Evolutionary conservation across 2,888 invertebrate species (phyloP).

Genomic region (Papilio elwesi): DNA sequence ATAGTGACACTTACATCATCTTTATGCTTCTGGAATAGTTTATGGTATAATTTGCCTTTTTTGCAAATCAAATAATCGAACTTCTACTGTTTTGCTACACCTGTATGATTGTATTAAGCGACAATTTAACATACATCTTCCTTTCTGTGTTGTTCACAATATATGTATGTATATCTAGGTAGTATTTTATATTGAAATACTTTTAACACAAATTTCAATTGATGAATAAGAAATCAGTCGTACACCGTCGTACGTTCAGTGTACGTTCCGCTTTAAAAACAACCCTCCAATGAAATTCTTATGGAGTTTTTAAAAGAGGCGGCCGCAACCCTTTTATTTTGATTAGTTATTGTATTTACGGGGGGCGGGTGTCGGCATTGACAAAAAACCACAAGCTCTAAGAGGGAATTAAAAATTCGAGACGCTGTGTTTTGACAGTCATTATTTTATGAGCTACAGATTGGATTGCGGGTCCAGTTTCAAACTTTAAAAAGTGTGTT

Average conservation of each 20-base stretch:
- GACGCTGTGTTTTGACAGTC: conserved; percentile 60
- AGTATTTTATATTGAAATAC: too few relatives aligned
- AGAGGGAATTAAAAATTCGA: conserved; percentile 74
- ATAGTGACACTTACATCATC: too few relatives aligned
- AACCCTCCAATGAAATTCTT: conserved; percentile 73
- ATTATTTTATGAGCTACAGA: conserved; percentile 53
- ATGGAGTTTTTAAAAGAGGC: conserved; percentile 80
- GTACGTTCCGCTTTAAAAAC: conserved; percentile 51
- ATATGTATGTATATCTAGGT: too few relatives aligned
- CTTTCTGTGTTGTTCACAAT: too few relatives aligned
- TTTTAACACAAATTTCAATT: too few relatives aligned
- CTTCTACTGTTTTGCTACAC: too few relatives aligned
- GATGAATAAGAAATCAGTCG: conserved; percentile 5
- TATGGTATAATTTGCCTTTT: too few relatives aligned
- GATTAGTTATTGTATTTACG: conserved; percentile 82
- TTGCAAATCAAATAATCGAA: too few relatives aligned
- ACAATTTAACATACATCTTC: too few relatives aligned
- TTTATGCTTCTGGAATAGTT: too few relatives aligned
- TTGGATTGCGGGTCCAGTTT: conserved; percentile 10
- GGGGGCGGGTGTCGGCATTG: conserved; percentile 56
- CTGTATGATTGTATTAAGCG: too few relatives aligned
- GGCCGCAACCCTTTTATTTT: conserved; percentile 81
- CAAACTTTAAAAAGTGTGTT: background rate
- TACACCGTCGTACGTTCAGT: conserved; percentile 41
- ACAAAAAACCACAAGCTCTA: conserved; percentile 54